Evolutionary conservation across 2,888 invertebrate genomes (phyloP).

Genomic region (Caenorhabditis sulstoni): DNA sequence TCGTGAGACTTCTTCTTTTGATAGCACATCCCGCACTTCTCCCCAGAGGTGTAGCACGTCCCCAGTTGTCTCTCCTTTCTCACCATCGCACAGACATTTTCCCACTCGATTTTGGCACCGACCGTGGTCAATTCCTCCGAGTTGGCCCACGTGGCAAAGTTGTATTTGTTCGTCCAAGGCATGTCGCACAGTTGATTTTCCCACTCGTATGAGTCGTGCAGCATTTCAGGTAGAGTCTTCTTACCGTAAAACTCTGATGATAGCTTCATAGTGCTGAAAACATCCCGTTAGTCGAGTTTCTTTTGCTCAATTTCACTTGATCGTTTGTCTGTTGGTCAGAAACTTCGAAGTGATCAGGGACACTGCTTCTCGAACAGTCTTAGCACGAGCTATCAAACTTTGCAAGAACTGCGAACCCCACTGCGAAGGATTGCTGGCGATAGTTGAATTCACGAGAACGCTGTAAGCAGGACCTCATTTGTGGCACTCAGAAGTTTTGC

Average conservation of each 20-base stretch:
- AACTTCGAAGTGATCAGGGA: constrained; percentile 17
- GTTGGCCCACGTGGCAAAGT: constrained; percentile 32
- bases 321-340: constrained; percentile 12
- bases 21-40: constrained; percentile 16
- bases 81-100: constrained; percentile 8
- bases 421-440: constrained; percentile 12
- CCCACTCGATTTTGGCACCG: constrained; percentile 27
- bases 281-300: background rate
- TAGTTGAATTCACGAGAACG: constrained; percentile 36
- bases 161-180: constrained; percentile 24
- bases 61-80: background rate
- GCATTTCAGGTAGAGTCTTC: constrained; percentile 17
- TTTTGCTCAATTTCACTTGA: constrained; percentile 13
- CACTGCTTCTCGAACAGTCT: constrained; percentile 14
- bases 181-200: constrained; percentile 20
- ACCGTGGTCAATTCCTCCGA: constrained; percentile 32
- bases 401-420: constrained; percentile 6
- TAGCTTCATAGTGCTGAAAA: constrained; percentile 28
- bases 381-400: background rate
- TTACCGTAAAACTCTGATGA: constrained; percentile 11
- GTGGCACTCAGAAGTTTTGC: too few relatives aligned
- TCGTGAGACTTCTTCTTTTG: constrained; percentile 10
- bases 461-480: too few relatives aligned
- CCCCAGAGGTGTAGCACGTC: constrained; percentile 20
- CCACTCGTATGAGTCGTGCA: constrained; percentile 27